phyloP scores from a whole-genome alignment of 2,797 vertebrate genomes.

The Tapirus indicus region DNA sequence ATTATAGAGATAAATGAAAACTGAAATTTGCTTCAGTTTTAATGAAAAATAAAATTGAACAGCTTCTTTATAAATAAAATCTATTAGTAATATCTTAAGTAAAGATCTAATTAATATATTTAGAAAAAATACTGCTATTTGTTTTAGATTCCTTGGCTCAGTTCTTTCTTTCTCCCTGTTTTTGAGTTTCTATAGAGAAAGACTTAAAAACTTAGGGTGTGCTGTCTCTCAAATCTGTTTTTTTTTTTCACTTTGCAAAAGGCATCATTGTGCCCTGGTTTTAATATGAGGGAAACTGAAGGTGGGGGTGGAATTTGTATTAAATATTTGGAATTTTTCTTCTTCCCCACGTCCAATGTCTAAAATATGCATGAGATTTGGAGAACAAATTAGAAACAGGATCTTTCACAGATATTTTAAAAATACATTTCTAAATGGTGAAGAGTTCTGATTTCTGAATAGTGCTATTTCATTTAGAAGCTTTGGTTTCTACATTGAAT shows the following conservation, averaged over 20 bases:
- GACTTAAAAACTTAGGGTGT: neutral
- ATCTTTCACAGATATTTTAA: slow-evolving; percentile 61
- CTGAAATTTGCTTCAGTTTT: slow-evolving; percentile 15
- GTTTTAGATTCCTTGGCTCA: neutral
- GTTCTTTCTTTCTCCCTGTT: neutral
- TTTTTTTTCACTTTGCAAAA: slow-evolving; percentile 44
- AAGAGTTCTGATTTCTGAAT: slow-evolving; percentile 51
- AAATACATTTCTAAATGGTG: slow-evolving; percentile 22
- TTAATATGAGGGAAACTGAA: slow-evolving; percentile 62
- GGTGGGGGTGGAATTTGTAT: slow-evolving; percentile 68
- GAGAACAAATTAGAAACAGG: slow-evolving; percentile 68
- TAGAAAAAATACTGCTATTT: neutral
- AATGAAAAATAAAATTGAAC: neutral
- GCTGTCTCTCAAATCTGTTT: neutral
- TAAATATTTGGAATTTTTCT: slow-evolving; percentile 77
- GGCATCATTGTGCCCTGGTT: slow-evolving; percentile 45
- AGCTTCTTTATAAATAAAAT: slow-evolving; percentile 45
- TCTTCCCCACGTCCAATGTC: neutral
- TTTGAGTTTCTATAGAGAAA: slow-evolving; percentile 53
- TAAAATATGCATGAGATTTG: slow-evolving; percentile 75
- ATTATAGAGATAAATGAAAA: neutral
- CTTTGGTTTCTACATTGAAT: slow-evolving; percentile 10
- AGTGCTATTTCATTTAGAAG: slow-evolving; percentile 58
- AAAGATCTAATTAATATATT: neutral
- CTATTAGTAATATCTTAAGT: neutral